Conservation (phyloP, 2,888 invertebrate genomes). For the Harpalus rubripes region DNA sequence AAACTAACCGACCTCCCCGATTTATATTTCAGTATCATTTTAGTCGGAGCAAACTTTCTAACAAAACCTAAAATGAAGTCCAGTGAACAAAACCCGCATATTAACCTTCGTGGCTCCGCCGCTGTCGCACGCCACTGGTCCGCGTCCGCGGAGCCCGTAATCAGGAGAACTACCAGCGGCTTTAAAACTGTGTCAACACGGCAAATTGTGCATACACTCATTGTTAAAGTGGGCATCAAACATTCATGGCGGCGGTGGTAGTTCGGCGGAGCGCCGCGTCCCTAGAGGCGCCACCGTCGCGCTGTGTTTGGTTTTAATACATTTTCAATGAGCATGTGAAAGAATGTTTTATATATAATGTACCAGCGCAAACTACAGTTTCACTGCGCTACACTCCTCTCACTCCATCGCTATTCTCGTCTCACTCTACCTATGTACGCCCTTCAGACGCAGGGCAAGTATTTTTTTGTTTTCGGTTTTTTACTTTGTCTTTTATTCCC, state of each 20-base stretch:
- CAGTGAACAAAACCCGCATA: slow-evolving; percentile 54
- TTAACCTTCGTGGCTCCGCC: slow-evolving; percentile 23
- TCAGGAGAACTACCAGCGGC: slow-evolving; percentile 67
- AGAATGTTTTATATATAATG: slow-evolving; percentile 72
- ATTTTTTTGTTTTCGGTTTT: slow-evolving; percentile 57
- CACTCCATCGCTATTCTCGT: not conserved
- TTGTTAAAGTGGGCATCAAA: slow-evolving; percentile 76
- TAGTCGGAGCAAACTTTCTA: slow-evolving; percentile 41
- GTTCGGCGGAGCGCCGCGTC: slow-evolving; percentile 65
- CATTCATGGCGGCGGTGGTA: slow-evolving; percentile 74
- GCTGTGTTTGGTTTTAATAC: slow-evolving; percentile 77
- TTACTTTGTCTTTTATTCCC: slow-evolving; percentile 43
- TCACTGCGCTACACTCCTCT: slow-evolving; percentile 20
- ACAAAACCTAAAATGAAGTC: slow-evolving; percentile 50
- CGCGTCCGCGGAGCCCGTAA: slow-evolving; percentile 31
- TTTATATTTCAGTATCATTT: slow-evolving; percentile 49
- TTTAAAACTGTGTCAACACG: slow-evolving; percentile 78
- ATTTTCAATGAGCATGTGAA: slow-evolving; percentile 77
- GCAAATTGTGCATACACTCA: slow-evolving; percentile 78
- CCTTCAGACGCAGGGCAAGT: slow-evolving; percentile 29
- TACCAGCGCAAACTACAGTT: slow-evolving; percentile 55
- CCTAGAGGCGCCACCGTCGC: slow-evolving; percentile 64
- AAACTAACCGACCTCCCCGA: slow-evolving; percentile 30
- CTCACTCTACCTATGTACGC: slow-evolving; percentile 2
- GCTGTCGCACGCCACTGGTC: slow-evolving; percentile 18